A percentile compares a stretch with the other conserved stretches of the same genome.
phyloP scores from a whole-genome alignment of 2,888 invertebrate genomes.

The Cantharis flavilabris region DNA sequence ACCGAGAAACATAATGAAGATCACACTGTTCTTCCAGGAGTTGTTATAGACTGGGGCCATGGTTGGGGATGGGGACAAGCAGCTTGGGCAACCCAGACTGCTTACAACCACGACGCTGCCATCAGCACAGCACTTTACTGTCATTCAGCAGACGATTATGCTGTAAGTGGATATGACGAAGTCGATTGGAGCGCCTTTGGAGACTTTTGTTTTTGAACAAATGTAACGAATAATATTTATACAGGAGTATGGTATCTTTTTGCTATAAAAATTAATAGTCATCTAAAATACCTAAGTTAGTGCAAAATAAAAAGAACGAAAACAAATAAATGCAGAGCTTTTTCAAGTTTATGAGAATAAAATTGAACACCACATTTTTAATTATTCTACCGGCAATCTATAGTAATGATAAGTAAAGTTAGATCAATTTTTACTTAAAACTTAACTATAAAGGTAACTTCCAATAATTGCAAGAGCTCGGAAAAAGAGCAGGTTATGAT shows the following conservation, averaged over 20 bases:
- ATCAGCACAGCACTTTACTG: slow-evolving; percentile 63
- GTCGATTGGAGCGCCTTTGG: slow-evolving; percentile 67
- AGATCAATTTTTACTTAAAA: not conserved
- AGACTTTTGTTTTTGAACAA: slow-evolving; percentile 67
- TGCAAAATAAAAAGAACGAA: not conserved
- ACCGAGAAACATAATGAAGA: slow-evolving; percentile 41
- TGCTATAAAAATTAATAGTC: not conserved
- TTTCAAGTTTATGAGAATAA: not conserved
- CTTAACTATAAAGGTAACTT: not conserved
- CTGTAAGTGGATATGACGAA: slow-evolving; percentile 68
- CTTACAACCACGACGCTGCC: slow-evolving; percentile 65
- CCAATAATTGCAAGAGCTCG: not conserved
- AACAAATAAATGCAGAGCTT: not conserved
- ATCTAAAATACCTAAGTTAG: not conserved
- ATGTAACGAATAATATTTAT: not conserved
- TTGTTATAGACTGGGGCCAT: slow-evolving; percentile 66
- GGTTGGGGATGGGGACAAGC: slow-evolving; percentile 77
- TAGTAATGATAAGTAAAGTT: not conserved
- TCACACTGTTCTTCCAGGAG: slow-evolving; percentile 51
- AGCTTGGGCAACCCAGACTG: slow-evolving; percentile 60
- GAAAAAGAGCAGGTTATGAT: not conserved
- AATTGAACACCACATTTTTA: not conserved
- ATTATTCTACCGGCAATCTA: not conserved
- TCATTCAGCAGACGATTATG: slow-evolving; percentile 56
- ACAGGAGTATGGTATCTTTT: not conserved